A percentile compares a stretch with the other conserved stretches of the same genome.
Conservation (phyloP, 2,113 vertebrate genomes). For the Dipodomys merriami region DNA sequence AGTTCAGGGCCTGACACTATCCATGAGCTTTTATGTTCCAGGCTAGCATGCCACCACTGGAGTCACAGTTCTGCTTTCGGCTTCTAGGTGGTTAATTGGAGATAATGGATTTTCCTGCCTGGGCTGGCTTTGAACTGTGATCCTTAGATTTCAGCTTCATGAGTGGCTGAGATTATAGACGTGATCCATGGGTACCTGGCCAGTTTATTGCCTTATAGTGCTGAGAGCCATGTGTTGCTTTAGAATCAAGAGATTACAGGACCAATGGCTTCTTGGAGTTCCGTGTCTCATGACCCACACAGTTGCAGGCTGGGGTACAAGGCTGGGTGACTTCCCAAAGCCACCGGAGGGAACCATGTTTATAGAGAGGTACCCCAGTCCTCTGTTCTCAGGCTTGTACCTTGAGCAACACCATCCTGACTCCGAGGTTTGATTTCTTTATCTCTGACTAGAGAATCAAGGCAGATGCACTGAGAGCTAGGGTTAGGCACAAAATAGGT, state of each 20-base stretch:
- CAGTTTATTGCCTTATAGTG: not conserved
- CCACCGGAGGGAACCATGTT: not conserved
- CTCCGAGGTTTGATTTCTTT: not conserved
- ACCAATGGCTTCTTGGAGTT: not conserved
- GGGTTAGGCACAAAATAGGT: not conserved
- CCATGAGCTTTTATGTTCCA: too few species aligned
- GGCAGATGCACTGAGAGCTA: not conserved
- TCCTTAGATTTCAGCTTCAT: too few species aligned
- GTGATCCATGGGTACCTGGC: too few species aligned
- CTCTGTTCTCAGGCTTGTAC: not conserved
- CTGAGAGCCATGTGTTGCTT: not conserved
- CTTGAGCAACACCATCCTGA: not conserved
- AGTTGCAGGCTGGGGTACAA: not conserved
- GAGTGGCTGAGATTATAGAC: too few species aligned
- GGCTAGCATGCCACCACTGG: not conserved
- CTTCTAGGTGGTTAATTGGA: too few species aligned
- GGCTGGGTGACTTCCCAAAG: not conserved
- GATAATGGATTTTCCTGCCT: too few species aligned
- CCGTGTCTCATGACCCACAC: accelerated
- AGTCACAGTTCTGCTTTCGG: too few species aligned
- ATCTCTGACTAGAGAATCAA: not conserved
- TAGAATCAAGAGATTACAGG: not conserved
- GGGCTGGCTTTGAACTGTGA: too few species aligned
- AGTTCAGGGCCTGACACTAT: too few species aligned
- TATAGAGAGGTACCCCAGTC: not conserved